Percentiles rank a stretch among this genome's conserved stretches.
These are phyloP conservation scores for Sakesphorus luctuosus DNA, from an alignment of 2,113 vertebrate genomes.

Conservation along the genomic window DNA sequence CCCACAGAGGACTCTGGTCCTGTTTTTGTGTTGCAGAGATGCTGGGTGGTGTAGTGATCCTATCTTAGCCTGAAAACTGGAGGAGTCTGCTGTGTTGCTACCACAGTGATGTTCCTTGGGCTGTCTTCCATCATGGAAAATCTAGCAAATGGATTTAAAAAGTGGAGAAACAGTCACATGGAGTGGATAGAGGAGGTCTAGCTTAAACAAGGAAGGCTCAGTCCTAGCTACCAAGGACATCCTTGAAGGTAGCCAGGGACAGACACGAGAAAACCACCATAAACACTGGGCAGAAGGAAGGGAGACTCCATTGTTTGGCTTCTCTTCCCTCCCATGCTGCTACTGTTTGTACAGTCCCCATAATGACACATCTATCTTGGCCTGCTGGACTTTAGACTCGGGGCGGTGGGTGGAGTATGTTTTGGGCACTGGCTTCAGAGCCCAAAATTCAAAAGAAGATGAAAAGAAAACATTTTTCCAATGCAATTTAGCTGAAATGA, in stretches of 20 bases:
- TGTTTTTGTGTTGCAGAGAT: not conserved
- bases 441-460: slow-evolving; percentile 21
- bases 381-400: not conserved
- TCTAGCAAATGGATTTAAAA: not conserved
- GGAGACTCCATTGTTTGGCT: not conserved
- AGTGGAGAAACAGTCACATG: not conserved
- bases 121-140: not conserved
- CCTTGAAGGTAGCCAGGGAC: not conserved
- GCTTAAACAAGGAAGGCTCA: not conserved
- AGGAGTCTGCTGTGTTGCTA: not conserved
- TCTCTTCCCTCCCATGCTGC: not conserved
- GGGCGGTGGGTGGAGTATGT: not conserved
- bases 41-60: not conserved
- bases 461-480: not conserved
- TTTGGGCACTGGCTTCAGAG: not conserved
- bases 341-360: not conserved
- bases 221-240: not conserved
- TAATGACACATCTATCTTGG: not conserved
- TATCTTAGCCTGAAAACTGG: not conserved
- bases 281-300: not conserved
- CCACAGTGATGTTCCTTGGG: not conserved
- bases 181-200: not conserved
- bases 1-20: not conserved
- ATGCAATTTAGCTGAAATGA: not conserved
- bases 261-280: not conserved